Base-by-base conservation (phyloP, 2,888 invertebrate genomes). In the Axea sp. region DNA sequence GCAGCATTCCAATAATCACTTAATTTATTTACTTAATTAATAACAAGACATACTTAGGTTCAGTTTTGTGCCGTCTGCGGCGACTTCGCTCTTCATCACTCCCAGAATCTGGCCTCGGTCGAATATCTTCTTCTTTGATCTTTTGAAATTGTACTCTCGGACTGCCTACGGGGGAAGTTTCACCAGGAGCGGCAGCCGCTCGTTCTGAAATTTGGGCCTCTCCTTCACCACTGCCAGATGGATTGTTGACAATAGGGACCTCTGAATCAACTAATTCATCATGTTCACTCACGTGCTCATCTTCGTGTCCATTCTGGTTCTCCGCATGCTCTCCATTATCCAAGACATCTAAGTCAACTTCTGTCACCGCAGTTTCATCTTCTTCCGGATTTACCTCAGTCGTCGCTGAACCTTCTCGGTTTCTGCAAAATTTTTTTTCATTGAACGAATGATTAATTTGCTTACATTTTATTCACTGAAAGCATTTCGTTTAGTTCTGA, bases 141-240 rank as follows among this genome's bases (percentile, higher is more conserved):
- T 83, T 83, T 24, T 86, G 84, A 47, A 87, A 87, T 53, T 87
- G 87, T 2, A 87, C 87, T 14, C 86, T 76, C 0, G 86, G 87
- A 75, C 84, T 86, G 5, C 82, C 86, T 1, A 81, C 33, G 1
- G 77, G 76, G 0, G 84, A 78, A 39, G 80, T 83, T 1, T 87
- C 86, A 74, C 72, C 82, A 57, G 80, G 80, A 30, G 82, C 80
- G 15, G 83, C 83, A 45, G 86, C 87, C 2, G 87, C 87, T 60
- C 87, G 81, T 37, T 87, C 87, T 0, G 87, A 87, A 7, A 86
- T 76, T 9, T 81, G 86, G 0, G 87, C 87, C 51, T 87, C 87
- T 77, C 80, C 83, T 73, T 87, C 87, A 71, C 78, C 80, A 72
- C 73, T 77, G 5, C 72, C 9, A 0, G 30, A 59, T 0, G 7